Conservation (phyloP, 2,113 vertebrate genomes). For the Corydoras sp. region DNA sequence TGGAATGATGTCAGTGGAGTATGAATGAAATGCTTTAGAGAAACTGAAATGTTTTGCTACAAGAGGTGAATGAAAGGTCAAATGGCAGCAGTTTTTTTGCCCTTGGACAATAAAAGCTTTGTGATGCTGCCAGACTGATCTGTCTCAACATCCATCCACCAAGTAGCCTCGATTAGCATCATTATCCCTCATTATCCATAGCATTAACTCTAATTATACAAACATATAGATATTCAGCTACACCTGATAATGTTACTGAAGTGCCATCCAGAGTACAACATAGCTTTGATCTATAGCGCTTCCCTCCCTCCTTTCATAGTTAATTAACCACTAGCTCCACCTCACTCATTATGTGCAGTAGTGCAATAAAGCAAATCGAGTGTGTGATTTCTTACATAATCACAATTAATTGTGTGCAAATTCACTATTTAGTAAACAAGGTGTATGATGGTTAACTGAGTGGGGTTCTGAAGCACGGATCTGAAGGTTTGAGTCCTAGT, state of each 20-base stretch:
- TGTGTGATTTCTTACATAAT: not conserved
- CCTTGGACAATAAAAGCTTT: slow-evolving; percentile 48
- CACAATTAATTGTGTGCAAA: not conserved
- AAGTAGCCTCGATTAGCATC: too few relatives aligned
- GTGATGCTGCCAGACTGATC: slow-evolving; percentile 46
- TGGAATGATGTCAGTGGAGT: slow-evolving; percentile 66
- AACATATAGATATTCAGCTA: slow-evolving; percentile 3
- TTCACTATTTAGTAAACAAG: too few relatives aligned
- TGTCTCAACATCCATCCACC: slow-evolving; percentile 37
- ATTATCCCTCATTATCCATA: too few relatives aligned
- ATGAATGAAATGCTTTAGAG: slow-evolving; percentile 53
- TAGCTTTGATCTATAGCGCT: too few relatives aligned
- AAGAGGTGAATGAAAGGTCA: slow-evolving; percentile 70
- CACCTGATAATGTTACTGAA: not conserved
- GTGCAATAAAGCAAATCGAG: not conserved
- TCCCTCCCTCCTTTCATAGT: too few relatives aligned
- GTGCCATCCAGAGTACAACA: too few relatives aligned
- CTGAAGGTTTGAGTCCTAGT: too few relatives aligned
- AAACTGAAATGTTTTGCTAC: slow-evolving; percentile 62
- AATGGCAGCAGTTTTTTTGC: slow-evolving; percentile 61
- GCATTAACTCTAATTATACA: not conserved
- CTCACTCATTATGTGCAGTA: too few relatives aligned
- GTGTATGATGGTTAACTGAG: too few relatives aligned
- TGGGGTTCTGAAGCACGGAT: too few relatives aligned
- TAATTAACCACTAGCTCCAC: too few relatives aligned